These are phyloP conservation scores for Laothoe populi DNA, from an alignment of 2,888 invertebrate genomes.

Conservation along the genomic window DNA sequence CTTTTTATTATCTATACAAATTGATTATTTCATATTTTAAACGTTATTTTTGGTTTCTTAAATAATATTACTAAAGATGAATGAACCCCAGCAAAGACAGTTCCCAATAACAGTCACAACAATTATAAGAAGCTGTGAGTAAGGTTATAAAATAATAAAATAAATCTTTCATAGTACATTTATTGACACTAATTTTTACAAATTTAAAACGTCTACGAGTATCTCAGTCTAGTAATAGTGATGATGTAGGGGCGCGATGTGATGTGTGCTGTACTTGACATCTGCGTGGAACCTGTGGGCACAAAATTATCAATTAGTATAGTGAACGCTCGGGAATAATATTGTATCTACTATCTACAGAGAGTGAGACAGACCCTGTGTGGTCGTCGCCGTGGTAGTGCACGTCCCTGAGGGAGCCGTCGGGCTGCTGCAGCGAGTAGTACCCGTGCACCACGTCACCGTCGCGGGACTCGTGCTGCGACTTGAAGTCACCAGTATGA, in stretches of 20 bases:
- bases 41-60: too few relatives aligned
- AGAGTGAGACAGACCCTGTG: slow-evolving; percentile 48
- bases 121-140: too few relatives aligned
- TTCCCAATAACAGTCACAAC: too few relatives aligned
- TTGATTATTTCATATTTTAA: too few relatives aligned
- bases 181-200: neutral
- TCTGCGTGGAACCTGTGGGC: slow-evolving; percentile 32
- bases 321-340: neutral
- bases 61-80: too few relatives aligned
- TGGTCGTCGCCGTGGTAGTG: slow-evolving; percentile 53
- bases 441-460: slow-evolving; percentile 85
- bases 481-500: slow-evolving; percentile 73
- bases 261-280: slow-evolving; percentile 33
- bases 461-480: slow-evolving; percentile 71
- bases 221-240: slow-evolving; percentile 21
- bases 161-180: neutral
- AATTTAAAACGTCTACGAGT: too few relatives aligned
- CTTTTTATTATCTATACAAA: too few relatives aligned
- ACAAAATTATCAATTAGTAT: neutral
- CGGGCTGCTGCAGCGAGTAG: slow-evolving; percentile 79
- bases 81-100: too few relatives aligned
- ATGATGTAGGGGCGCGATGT: slow-evolving; percentile 27
- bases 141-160: too few relatives aligned
- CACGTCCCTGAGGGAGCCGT: slow-evolving; percentile 65
- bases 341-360: neutral